Evolutionary conservation across 2,888 invertebrate genomes (phyloP).

Genomic region (Uropetala carovei): DNA sequence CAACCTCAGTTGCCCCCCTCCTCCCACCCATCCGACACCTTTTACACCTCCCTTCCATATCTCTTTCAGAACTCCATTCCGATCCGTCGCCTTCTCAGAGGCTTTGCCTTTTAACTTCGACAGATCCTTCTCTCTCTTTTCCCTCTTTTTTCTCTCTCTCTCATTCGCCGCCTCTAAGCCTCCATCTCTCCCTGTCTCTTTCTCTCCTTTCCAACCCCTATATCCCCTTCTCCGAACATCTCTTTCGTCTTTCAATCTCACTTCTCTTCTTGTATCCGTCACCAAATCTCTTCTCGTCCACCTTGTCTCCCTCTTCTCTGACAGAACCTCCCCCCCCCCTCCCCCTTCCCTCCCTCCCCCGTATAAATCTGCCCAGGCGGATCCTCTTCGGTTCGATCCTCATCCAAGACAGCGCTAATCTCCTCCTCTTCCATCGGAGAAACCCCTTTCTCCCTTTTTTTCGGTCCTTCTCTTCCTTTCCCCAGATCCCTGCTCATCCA

Average conservation of each 20-base stretch:
- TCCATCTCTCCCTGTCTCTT: background rate
- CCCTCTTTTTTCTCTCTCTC: background rate
- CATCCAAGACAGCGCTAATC: conserved; percentile 52
- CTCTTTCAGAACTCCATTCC: conserved; percentile 53
- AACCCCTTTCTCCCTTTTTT: conserved; percentile 27
- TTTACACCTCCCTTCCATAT: conserved; percentile 26
- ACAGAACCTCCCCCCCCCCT: background rate
- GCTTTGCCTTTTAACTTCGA: conserved; percentile 60
- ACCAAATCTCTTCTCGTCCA: background rate
- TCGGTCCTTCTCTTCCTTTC: background rate
- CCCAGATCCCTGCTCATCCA: background rate
- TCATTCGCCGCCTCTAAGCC: background rate
- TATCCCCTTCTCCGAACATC: background rate
- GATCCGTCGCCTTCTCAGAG: conserved; percentile 45
- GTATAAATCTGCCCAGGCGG: conserved; percentile 40
- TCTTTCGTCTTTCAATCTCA: conserved; percentile 45
- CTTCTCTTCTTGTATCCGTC: conserved; percentile 40
- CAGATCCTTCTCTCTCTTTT: background rate
- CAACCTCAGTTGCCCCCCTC: background rate
- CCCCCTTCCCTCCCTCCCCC: background rate
- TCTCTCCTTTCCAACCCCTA: background rate
- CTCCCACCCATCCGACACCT: background rate
- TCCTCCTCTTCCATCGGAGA: conserved; percentile 3
- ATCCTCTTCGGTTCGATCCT: conserved; percentile 45
- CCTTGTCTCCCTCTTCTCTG: background rate